Conservation (phyloP, 2,113 vertebrate species). For the Lontra canadensis region DNA sequence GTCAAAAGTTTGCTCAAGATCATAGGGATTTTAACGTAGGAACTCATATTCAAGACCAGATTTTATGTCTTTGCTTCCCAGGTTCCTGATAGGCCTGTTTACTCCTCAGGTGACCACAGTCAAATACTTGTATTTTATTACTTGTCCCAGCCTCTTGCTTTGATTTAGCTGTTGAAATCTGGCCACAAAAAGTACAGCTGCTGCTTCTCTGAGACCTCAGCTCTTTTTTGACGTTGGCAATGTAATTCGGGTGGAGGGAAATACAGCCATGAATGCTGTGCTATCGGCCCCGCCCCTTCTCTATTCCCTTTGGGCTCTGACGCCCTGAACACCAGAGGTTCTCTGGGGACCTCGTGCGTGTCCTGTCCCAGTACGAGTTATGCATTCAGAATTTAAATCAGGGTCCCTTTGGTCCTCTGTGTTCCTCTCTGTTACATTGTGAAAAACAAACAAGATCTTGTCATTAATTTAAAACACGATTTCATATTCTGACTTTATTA, state of each 20-base stretch:
- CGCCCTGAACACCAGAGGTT: not conserved
- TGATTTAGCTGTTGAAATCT: conserved; percentile 33
- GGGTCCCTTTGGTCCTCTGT: not conserved
- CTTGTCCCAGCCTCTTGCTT: not conserved
- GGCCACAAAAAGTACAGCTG: conserved; percentile 22
- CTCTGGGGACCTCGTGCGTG: not conserved
- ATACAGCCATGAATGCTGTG: not conserved
- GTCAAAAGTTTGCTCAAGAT: not conserved
- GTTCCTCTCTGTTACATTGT: not conserved
- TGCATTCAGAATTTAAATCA: not conserved
- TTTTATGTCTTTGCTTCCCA: not conserved
- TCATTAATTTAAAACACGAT: not conserved
- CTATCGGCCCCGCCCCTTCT: not conserved
- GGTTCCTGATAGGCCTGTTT: not conserved
- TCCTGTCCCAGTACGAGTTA: not conserved
- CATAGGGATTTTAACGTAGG: not conserved
- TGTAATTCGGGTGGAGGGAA: conserved; percentile 7
- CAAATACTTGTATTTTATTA: not conserved
- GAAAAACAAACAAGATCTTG: not conserved
- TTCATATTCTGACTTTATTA: not conserved
- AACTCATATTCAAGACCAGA: not conserved
- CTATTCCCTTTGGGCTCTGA: not conserved
- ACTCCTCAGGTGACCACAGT: not conserved
- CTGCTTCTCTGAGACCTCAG: not conserved
- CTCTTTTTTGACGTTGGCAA: conserved; percentile 11